A percentile compares a stretch with the other conserved stretches of the same genome.
phyloP scores from a whole-genome alignment of 2,113 vertebrate species.

The Peromyscus polionotus region DNA sequence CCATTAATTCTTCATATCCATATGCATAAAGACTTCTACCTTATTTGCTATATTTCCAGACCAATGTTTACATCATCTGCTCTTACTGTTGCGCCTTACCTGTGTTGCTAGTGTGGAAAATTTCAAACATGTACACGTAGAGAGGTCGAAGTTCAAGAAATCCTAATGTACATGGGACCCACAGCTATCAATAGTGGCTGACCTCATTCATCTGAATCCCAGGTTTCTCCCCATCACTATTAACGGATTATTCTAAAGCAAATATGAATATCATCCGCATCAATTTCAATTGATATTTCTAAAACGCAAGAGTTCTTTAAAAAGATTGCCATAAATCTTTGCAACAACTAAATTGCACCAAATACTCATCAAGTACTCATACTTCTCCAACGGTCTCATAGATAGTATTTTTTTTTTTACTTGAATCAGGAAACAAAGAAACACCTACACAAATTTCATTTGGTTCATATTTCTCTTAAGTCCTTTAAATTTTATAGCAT shows the following conservation, averaged over 20 bases:
- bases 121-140: neutral
- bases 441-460: neutral
- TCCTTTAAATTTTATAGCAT: neutral
- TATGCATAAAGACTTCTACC: neutral
- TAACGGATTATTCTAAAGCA: constrained; percentile 9
- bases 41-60: neutral
- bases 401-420: neutral
- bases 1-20: neutral
- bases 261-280: neutral
- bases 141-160: neutral
- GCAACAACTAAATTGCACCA: neutral
- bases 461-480: neutral
- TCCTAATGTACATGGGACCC: neutral
- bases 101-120: neutral
- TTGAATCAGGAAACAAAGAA: constrained; percentile 22
- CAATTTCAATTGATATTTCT: neutral
- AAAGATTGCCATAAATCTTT: neutral
- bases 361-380: constrained; percentile 22
- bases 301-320: constrained; percentile 4
- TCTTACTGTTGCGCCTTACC: neutral
- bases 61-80: neutral
- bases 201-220: neutral
- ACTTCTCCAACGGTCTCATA: neutral
- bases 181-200: neutral
- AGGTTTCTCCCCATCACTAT: neutral